Evolutionary conservation across 2,797 vertebrate genomes (phyloP).

Genomic region (Enoplosus armatus): DNA sequence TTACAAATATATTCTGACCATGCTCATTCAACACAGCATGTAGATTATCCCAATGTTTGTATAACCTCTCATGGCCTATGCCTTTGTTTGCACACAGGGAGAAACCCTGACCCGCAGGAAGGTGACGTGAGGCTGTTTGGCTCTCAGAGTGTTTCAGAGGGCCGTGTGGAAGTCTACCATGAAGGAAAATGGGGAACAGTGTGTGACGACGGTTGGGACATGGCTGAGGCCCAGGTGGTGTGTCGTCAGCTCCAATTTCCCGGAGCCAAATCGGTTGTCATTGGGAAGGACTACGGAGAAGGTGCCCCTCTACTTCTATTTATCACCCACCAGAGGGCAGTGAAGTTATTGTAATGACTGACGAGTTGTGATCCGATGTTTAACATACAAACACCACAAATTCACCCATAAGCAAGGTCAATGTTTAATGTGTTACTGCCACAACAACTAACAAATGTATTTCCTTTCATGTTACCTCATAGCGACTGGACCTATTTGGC

Average conservation of each 20-base stretch:
- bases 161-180: constrained; percentile 83
- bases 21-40: neutral
- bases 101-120: constrained; percentile 19
- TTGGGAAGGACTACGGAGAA: constrained; percentile 70
- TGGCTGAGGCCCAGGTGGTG: constrained; percentile 77
- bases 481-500: constrained; percentile 81
- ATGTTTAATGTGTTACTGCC: neutral
- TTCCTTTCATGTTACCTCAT: neutral
- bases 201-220: constrained; percentile 82
- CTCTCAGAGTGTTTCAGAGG: constrained; percentile 51
- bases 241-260: constrained; percentile 82
- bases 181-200: constrained; percentile 81
- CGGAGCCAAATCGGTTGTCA: constrained; percentile 58
- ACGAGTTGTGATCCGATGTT: neutral
- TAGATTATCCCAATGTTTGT: neutral
- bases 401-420: neutral
- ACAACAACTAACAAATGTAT: neutral
- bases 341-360: constrained; percentile 3
- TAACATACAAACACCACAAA: neutral
- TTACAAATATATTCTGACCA: neutral
- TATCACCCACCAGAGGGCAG: constrained; percentile 67
- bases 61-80: neutral
- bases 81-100: constrained; percentile 29
- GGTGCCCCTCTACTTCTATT: constrained; percentile 59
- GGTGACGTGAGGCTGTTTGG: constrained; percentile 78